These are phyloP conservation scores for Cyphomyrus discorhynchus DNA, from an alignment of 2,113 vertebrate genomes.

Conservation along the genomic window DNA sequence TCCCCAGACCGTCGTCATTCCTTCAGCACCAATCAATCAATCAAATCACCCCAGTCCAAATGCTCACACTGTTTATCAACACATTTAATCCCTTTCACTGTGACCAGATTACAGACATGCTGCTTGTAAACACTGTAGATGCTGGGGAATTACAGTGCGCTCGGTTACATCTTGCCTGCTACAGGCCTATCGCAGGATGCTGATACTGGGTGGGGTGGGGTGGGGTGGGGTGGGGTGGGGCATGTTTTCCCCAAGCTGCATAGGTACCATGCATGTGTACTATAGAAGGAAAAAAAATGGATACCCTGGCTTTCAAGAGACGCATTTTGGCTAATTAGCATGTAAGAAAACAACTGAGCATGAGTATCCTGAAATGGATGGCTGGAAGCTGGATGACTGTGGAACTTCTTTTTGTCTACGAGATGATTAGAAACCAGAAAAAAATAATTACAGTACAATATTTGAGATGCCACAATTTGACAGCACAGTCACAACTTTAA, in stretches of 20 bases:
- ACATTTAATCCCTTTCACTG: background rate
- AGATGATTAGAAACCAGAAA: background rate
- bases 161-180: background rate
- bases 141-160: background rate
- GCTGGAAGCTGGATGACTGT: background rate
- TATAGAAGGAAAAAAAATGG: background rate
- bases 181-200: background rate
- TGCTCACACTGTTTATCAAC: background rate
- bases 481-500: background rate
- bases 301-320: background rate
- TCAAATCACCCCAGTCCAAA: background rate
- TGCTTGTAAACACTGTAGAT: background rate
- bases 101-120: slow-evolving; percentile 1
- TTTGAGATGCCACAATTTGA: background rate
- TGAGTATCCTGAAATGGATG: background rate
- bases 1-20: background rate
- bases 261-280: background rate
- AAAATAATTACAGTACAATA: background rate
- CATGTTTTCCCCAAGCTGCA: background rate
- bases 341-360: background rate
- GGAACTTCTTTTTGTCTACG: background rate
- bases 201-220: background rate
- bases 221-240: too few species aligned
- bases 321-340: background rate
- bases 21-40: slow-evolving; percentile 13